These are phyloP conservation scores for Myripristis murdjan DNA, from an alignment of 2,797 vertebrate genomes.

Conservation along the genomic window DNA sequence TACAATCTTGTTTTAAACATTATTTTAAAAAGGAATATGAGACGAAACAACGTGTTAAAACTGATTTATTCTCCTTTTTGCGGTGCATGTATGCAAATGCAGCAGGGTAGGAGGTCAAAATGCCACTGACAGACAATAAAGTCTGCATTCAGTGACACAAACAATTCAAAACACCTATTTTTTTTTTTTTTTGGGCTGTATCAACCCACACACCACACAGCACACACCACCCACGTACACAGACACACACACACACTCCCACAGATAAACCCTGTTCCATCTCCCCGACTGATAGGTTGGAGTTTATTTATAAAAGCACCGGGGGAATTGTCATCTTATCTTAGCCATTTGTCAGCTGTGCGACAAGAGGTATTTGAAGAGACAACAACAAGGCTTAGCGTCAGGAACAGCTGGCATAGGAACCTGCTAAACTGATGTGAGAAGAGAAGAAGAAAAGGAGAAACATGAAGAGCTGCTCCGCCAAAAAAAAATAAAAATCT, in stretches of 20 bases:
- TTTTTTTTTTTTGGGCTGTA: not conserved
- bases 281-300: constrained; percentile 67
- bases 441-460: constrained; percentile 24
- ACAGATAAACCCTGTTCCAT: constrained; percentile 34
- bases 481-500: too few species aligned
- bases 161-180: not conserved
- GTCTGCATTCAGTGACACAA: not conserved
- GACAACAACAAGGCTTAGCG: constrained; percentile 85
- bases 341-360: constrained; percentile 84
- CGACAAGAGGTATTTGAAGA: constrained; percentile 86
- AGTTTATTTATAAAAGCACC: constrained; percentile 87
- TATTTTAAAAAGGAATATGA: too few species aligned
- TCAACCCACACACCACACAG: constrained; percentile 7
- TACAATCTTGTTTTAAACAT: too few species aligned
- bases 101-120: not conserved
- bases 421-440: constrained; percentile 46
- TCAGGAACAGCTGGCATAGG: constrained; percentile 76
- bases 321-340: constrained; percentile 87
- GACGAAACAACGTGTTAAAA: too few species aligned
- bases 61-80: too few species aligned
- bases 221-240: not conserved
- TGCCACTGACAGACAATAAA: not conserved
- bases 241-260: constrained; percentile 23
- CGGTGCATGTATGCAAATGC: too few species aligned
- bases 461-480: not conserved